phyloP scores from a whole-genome alignment of 2,113 vertebrate genomes.

The Mixornis gularis region DNA sequence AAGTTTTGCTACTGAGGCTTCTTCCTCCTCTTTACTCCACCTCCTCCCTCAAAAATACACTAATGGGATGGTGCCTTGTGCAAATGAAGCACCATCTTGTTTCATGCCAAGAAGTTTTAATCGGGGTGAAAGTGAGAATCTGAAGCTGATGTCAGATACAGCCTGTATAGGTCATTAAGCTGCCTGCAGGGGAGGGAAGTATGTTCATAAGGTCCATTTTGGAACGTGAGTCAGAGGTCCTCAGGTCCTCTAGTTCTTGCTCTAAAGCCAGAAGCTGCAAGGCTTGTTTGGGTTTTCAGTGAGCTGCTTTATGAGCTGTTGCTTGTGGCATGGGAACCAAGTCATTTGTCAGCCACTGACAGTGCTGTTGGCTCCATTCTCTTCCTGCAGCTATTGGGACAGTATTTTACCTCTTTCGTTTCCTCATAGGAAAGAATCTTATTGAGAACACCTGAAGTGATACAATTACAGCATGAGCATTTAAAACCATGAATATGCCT shows the following conservation, averaged over 20 bases:
- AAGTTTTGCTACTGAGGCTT: neutral
- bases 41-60: neutral
- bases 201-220: neutral
- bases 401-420: neutral
- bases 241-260: neutral
- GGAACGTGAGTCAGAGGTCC: neutral
- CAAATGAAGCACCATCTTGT: neutral
- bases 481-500: neutral
- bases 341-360: neutral
- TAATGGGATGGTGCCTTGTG: neutral
- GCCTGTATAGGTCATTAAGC: neutral
- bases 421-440: slow-evolving; percentile 1
- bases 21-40: neutral
- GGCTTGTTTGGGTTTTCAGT: neutral
- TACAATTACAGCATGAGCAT: neutral
- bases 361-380: neutral
- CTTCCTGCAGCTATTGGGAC: neutral
- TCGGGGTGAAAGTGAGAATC: neutral
- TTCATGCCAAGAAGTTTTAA: neutral
- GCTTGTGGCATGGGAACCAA: neutral
- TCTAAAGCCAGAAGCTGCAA: neutral
- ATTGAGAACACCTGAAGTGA: neutral
- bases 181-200: neutral
- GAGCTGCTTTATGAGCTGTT: slow-evolving; percentile 10
- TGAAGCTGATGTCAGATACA: neutral